Evolutionary conservation across 2,797 vertebrate genomes (phyloP).

Genomic region (Scleropages formosus): DNA sequence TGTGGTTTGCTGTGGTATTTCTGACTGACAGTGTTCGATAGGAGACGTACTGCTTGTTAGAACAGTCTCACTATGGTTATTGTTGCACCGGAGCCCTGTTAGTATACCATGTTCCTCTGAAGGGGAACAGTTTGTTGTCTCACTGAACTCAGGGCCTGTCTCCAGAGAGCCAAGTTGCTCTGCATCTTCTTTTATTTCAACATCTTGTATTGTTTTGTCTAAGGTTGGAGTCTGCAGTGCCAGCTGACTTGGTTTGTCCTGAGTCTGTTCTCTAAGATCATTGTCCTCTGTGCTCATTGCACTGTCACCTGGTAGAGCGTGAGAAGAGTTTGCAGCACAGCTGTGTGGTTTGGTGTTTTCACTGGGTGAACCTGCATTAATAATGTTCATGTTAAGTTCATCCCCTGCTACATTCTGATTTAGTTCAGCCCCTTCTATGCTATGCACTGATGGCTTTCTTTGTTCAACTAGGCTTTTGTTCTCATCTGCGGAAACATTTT

Average conservation of each 20-base stretch:
- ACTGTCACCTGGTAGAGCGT: background rate
- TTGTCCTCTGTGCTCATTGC: background rate
- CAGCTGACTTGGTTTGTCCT: background rate
- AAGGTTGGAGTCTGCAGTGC: background rate
- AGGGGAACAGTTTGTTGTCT: background rate
- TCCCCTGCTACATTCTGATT: background rate
- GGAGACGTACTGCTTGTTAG: background rate
- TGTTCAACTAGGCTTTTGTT: background rate
- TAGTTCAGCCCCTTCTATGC: background rate
- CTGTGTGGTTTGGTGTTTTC: background rate
- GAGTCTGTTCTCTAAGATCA: background rate
- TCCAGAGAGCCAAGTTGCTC: background rate
- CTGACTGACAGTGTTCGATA: background rate
- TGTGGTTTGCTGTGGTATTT: background rate
- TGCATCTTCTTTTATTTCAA: background rate
- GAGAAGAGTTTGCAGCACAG: background rate
- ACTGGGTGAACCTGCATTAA: background rate
- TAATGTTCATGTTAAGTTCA: background rate
- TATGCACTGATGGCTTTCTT: slow-evolving; percentile 14
- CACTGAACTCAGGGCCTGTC: background rate
- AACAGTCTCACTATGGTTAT: background rate
- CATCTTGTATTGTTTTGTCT: background rate
- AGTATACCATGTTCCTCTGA: slow-evolving; percentile 10
- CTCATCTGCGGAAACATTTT: background rate
- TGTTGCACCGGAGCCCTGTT: background rate